Conservation (phyloP, 2,888 invertebrate genomes). For the Beris chalybata region DNA sequence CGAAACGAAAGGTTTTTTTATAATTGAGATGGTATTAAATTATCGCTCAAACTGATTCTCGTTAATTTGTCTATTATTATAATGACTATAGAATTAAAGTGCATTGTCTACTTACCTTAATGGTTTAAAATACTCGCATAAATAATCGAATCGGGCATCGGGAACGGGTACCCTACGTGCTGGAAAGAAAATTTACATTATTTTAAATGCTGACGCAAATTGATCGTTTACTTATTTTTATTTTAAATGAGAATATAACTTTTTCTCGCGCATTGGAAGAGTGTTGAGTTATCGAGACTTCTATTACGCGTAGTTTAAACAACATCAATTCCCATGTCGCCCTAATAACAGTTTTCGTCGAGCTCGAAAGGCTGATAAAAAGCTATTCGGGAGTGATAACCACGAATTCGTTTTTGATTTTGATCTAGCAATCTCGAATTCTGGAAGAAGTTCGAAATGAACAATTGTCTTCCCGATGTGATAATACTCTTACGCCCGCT, state of each 20-base stretch:
- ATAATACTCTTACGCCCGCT: constrained; percentile 61
- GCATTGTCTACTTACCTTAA: constrained; percentile 67
- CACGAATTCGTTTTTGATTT: constrained; percentile 46
- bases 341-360: neutral
- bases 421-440: constrained; percentile 59
- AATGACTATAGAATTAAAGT: neutral
- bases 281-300: too few relatives aligned
- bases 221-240: too few relatives aligned
- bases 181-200: constrained; percentile 45
- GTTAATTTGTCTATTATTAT: constrained; percentile 3
- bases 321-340: too few relatives aligned
- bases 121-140: constrained; percentile 94
- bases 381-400: constrained; percentile 31
- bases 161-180: constrained; percentile 97
- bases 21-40: constrained; percentile 2
- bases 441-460: constrained; percentile 57
- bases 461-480: constrained; percentile 60
- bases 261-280: too few relatives aligned
- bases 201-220: too few relatives aligned
- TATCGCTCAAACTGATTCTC: constrained; percentile 2
- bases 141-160: constrained; percentile 89
- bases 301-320: too few relatives aligned
- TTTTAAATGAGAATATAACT: too few relatives aligned
- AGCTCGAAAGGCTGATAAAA: neutral
- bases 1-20: neutral